phyloP scores from a whole-genome alignment of 2,113 vertebrate genomes.

The Taxidea taxus region DNA sequence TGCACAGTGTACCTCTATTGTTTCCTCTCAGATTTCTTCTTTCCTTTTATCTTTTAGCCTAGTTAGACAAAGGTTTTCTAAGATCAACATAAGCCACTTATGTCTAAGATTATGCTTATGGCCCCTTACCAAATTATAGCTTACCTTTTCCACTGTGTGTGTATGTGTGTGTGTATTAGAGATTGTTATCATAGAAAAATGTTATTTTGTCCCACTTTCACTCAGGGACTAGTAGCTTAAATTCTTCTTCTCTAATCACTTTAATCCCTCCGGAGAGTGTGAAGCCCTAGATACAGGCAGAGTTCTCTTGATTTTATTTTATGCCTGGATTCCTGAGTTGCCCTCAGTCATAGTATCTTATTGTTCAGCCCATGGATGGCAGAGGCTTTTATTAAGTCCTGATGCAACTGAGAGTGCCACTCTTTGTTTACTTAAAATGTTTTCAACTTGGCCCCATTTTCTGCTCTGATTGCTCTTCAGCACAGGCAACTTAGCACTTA shows the following conservation, averaged over 20 bases:
- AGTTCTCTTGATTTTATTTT: background rate
- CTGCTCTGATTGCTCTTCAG: background rate
- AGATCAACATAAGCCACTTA: background rate
- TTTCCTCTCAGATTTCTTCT: background rate
- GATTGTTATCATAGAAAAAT: background rate
- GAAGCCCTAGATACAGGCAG: background rate
- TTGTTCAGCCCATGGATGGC: background rate
- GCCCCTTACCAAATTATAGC: background rate
- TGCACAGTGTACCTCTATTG: background rate
- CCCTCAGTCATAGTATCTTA: background rate
- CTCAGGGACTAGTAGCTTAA: background rate
- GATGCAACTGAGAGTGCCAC: background rate
- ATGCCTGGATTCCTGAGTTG: background rate
- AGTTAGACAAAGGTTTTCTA: background rate
- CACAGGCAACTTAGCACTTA: background rate
- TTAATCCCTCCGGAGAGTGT: background rate
- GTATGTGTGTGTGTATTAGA: background rate
- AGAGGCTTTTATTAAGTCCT: background rate
- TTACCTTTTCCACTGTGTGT: background rate
- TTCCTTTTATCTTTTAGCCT: background rate
- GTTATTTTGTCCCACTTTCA: background rate
- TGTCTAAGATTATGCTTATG: background rate
- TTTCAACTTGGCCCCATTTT: background rate
- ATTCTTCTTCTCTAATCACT: background rate
- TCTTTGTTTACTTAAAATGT: background rate